A percentile compares a stretch with the other conserved stretches of the same genome.
phyloP scores from a whole-genome alignment of 2,797 vertebrate species.

The Clarias pachynema region DNA sequence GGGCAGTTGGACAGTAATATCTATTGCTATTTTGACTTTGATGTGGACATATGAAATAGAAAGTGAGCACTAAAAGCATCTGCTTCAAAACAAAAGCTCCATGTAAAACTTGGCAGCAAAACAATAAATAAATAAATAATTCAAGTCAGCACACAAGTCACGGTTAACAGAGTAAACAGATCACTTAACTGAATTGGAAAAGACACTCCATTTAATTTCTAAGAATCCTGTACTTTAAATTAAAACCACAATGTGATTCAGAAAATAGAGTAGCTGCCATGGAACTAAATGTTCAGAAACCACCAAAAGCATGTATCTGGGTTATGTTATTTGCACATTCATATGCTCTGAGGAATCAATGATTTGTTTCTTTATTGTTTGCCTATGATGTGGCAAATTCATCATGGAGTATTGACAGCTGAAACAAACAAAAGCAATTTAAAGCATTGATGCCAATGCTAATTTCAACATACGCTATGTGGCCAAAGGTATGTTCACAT shows the following conservation, averaged over 20 bases:
- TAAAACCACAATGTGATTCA: slow-evolving; percentile 24
- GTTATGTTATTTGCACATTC: not conserved
- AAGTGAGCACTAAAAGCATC: slow-evolving; percentile 11
- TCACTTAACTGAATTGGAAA: slow-evolving; percentile 25
- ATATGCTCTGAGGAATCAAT: not conserved
- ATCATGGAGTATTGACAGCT: not conserved
- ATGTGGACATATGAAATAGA: not conserved
- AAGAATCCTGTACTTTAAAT: slow-evolving; percentile 14
- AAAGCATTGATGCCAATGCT: not conserved
- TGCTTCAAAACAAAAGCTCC: not conserved
- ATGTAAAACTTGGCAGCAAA: not conserved
- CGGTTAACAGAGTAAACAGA: slow-evolving; percentile 10
- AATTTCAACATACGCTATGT: not conserved
- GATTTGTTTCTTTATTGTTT: not conserved
- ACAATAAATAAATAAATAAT: not conserved
- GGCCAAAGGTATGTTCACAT: not conserved
- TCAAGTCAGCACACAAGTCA: not conserved
- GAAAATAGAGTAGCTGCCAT: slow-evolving; percentile 14
- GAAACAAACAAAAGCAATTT: not conserved
- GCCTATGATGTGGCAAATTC: not conserved
- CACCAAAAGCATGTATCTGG: not conserved
- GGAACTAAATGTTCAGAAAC: slow-evolving; percentile 15
- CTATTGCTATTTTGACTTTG: not conserved
- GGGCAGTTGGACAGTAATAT: not conserved
- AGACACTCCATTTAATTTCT: slow-evolving; percentile 18